These are phyloP conservation scores for Heliconius himera DNA, from an alignment of 1,140 invertebrate genomes.

Conservation along the genomic window DNA sequence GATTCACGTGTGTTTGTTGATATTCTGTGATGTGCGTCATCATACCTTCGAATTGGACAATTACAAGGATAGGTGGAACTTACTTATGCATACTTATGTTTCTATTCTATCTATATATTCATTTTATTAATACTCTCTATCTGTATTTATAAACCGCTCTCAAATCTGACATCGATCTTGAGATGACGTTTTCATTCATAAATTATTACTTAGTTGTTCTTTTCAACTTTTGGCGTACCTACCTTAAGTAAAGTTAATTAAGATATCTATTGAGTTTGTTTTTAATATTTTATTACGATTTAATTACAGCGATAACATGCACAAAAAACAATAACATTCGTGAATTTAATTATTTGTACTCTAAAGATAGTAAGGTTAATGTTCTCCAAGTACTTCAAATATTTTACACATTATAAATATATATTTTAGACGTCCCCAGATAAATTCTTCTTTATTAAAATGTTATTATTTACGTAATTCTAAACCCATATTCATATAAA, in stretches of 20 bases:
- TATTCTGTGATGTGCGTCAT: constrained; percentile 34
- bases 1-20: constrained; percentile 54
- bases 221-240: neutral
- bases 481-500: neutral
- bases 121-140: neutral
- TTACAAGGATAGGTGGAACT: neutral
- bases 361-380: constrained; percentile 20
- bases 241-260: neutral
- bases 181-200: too few relatives aligned
- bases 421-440: neutral
- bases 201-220: neutral
- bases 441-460: neutral
- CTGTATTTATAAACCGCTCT: too few relatives aligned
- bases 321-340: constrained; percentile 23
- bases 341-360: neutral
- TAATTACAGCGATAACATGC: constrained; percentile 12
- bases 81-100: neutral
- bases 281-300: neutral
- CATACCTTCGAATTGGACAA: neutral
- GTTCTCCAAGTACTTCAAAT: neutral
- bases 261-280: neutral
- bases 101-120: neutral
- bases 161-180: too few relatives aligned
- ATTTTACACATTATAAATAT: neutral
- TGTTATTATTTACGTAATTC: neutral